Conservation (phyloP, 2,797 vertebrate species). For the Malacoctenus gilli region DNA sequence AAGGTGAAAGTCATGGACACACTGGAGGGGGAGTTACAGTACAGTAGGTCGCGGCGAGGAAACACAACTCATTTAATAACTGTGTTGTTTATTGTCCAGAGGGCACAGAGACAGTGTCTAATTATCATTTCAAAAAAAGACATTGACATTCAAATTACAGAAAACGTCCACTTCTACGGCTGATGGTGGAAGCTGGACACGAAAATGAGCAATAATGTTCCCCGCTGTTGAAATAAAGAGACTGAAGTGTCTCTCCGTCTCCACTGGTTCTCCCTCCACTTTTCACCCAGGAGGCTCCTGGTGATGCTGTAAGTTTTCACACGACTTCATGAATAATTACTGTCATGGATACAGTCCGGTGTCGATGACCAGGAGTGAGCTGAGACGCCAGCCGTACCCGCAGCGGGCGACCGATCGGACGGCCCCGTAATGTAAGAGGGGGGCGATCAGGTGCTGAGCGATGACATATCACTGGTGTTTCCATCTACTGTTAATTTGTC, state of each 20-base stretch:
- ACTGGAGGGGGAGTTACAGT: neutral
- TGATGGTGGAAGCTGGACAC: no score
- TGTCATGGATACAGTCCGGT: neutral
- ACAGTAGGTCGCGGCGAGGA: neutral
- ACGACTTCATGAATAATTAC: neutral
- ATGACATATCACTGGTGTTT: constrained; percentile 19
- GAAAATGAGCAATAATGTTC: no score
- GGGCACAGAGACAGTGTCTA: neutral
- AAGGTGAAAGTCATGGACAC: neutral
- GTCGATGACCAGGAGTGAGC: constrained; percentile 1
- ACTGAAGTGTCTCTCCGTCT: no score
- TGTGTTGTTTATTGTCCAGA: neutral
- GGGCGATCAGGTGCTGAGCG: constrained; percentile 24
- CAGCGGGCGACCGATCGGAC: constrained; percentile 15
- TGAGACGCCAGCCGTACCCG: constrained; percentile 4
- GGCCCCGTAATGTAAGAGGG: neutral
- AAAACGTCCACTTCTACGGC: no score
- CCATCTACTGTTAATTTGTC: constrained; percentile 10
- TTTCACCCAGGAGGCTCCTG: no score
- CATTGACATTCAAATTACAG: no score
- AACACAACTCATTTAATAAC: constrained; percentile 1
- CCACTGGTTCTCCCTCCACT: no score
- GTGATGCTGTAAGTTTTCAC: no score
- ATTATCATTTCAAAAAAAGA: neutral
- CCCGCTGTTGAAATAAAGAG: no score